Percentiles rank a stretch among this genome's conserved stretches.
Conservation (phyloP, 2,888 invertebrate genomes). For the Caenorhabditis zanzibari region DNA sequence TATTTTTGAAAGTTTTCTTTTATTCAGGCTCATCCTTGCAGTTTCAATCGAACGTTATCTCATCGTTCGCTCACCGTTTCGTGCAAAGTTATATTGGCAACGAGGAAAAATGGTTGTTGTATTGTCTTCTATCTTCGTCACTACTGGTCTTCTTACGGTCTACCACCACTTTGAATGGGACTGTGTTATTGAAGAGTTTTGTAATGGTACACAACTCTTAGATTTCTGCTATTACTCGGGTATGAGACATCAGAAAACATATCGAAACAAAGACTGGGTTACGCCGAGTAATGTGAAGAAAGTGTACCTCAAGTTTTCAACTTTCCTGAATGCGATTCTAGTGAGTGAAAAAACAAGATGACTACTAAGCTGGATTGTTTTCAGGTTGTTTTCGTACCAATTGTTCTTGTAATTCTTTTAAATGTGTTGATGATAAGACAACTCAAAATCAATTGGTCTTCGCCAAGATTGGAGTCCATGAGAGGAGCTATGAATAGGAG, state of each 20-base stretch:
- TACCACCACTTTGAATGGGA: conserved; percentile 83
- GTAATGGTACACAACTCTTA: conserved; percentile 80
- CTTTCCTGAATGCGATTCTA: conserved; percentile 73
- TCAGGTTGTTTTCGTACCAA: conserved; percentile 80
- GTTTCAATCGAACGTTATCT: conserved; percentile 81
- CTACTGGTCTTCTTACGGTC: conserved; percentile 78
- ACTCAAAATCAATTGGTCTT: conserved; percentile 71
- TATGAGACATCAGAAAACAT: conserved; percentile 66
- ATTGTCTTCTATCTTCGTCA: conserved; percentile 77
- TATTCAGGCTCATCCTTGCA: conserved; percentile 80
- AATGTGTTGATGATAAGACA: conserved; percentile 79
- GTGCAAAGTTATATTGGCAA: conserved; percentile 82
- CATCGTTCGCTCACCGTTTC: conserved; percentile 78
- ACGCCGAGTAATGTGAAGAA: conserved; percentile 69
- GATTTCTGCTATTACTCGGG: conserved; percentile 80
- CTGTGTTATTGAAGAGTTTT: conserved; percentile 79
- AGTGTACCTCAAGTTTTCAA: conserved; percentile 72
- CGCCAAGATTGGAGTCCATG: conserved; percentile 65
- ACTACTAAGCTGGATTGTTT: background rate
- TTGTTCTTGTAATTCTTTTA: conserved; percentile 77
- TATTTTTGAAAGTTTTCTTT: background rate
- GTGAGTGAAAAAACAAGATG: conserved; percentile 34
- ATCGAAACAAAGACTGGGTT: conserved; percentile 64
- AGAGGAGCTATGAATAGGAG: conserved; percentile 63
- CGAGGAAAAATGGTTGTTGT: conserved; percentile 73